Evolutionary conservation across 1,140 invertebrate species (phyloP).

Genomic region (Monomorium pharaonis): DNA sequence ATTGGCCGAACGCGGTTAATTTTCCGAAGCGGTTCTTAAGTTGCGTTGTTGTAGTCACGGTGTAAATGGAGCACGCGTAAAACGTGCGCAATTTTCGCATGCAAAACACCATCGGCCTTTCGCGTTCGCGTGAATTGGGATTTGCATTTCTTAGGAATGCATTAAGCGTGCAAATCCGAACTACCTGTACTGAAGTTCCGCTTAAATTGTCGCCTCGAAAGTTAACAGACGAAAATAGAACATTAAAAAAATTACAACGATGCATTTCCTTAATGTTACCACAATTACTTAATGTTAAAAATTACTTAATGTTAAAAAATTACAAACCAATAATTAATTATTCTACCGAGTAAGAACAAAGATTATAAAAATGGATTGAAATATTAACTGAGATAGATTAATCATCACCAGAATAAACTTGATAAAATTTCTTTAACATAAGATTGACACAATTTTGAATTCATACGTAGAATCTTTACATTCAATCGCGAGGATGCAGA

Average conservation of each 20-base stretch:
- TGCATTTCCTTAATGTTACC: neutral
- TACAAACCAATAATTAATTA: neutral
- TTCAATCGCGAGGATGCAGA: neutral
- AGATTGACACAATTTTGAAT: neutral
- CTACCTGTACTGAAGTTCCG: neutral
- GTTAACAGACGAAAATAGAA: neutral
- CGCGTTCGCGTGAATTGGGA: neutral
- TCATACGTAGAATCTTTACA: neutral
- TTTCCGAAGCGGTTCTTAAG: too few species aligned
- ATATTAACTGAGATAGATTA: neutral
- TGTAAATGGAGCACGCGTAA: slow-evolving; percentile 20
- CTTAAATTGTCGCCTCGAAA: neutral
- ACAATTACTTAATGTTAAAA: neutral
- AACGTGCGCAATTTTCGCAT: slow-evolving; percentile 30
- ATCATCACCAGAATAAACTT: neutral
- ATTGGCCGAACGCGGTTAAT: slow-evolving; percentile 1
- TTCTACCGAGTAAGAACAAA: neutral
- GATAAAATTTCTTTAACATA: neutral
- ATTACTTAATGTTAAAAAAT: neutral
- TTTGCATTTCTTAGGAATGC: slow-evolving; percentile 45
- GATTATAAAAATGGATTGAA: neutral
- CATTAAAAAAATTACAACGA: neutral
- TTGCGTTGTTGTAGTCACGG: too few species aligned
- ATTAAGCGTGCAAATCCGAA: slow-evolving; percentile 37
- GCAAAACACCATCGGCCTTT: neutral